Base-by-base conservation (phyloP, 1,140 invertebrate genomes). In the Pseudomyrmex sp. region DNA sequence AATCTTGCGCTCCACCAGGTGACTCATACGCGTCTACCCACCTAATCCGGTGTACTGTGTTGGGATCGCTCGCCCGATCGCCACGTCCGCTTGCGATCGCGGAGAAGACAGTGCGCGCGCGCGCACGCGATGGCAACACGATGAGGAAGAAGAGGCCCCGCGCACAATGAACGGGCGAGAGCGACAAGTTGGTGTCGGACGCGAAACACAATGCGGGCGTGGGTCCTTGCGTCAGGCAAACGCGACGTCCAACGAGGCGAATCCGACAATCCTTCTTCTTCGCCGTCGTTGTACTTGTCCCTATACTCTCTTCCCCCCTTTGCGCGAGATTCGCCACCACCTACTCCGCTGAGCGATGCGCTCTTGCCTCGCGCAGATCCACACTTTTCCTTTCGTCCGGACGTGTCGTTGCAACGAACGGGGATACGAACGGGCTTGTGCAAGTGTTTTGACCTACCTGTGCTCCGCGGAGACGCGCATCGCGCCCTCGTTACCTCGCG, bases 1-100 rank as follows among this genome's bases (percentile, higher is more conserved):
- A 90, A 90, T 88, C 88, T 88, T 82, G 89, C 87, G 90, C 84
- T 86, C 66, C 84, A 69, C 50, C 76, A 70, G 56, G 85, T 90
- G 90, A 90, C 83, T 90, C 90, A 90, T 90, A 76, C 89, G 83
- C 85, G 77, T 84, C 90, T 90, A 83, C 90, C 90, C 90, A 90
- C 90, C 89, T 90, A 90, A 90, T 90, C 87, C 89, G 89, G 84
- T 85, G 72, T 12, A 48, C 61, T 23, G 23, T 26, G 35, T 73
- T 54, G 75, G 35, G 35, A 35, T 63, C 62, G 68, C 63, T 72
- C 35, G 77, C 74, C 48, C 76, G 79, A 75, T 75, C 63, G 73
- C 59, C 75, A 48, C 52, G 75, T 68, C 35, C 56, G 61, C 26
- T 35, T 35, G 23, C 10, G 76, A 50, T 23, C 52, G 56, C 56